Evolutionary conservation across 2,888 invertebrate species (phyloP).

Genomic region (Pegoplata infirma): DNA sequence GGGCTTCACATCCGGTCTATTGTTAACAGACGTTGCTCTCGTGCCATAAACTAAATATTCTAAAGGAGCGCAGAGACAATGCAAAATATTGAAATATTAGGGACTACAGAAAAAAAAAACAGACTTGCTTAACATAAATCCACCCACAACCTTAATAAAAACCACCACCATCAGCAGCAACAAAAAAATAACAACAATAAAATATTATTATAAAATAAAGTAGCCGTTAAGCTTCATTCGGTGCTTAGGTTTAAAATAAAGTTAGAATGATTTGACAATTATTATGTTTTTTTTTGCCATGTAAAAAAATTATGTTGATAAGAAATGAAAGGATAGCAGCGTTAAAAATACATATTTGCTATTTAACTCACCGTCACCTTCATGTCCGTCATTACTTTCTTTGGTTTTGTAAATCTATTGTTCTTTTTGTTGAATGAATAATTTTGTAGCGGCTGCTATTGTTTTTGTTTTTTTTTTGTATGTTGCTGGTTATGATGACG

Average conservation of each 20-base stretch:
- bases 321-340: slow-evolving; percentile 34
- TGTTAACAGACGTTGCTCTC: slow-evolving; percentile 52
- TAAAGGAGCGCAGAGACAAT: slow-evolving; percentile 43
- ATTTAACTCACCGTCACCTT: slow-evolving; percentile 60
- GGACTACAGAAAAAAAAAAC: not conserved
- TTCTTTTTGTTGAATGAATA: slow-evolving; percentile 41
- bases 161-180: slow-evolving; percentile 3
- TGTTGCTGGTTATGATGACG: slow-evolving; percentile 18
- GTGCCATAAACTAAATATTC: slow-evolving; percentile 41
- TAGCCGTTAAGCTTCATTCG: slow-evolving; percentile 53
- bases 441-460: slow-evolving; percentile 31
- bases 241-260: slow-evolving; percentile 12
- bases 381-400: slow-evolving; percentile 53
- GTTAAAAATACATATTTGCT: slow-evolving; percentile 58
- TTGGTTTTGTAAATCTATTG: slow-evolving; percentile 34
- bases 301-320: slow-evolving; percentile 15
- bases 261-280: slow-evolving; percentile 11
- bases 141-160: not conserved
- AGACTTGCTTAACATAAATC: not conserved
- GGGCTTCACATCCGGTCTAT: slow-evolving; percentile 57
- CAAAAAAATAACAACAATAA: slow-evolving; percentile 30
- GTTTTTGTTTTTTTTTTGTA: too few relatives aligned
- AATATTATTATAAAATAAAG: slow-evolving; percentile 25
- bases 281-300: slow-evolving; percentile 27
- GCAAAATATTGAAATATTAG: slow-evolving; percentile 43